phyloP scores from a whole-genome alignment of 2,113 vertebrate species.

The Stomatorhinus ivindoensis region DNA sequence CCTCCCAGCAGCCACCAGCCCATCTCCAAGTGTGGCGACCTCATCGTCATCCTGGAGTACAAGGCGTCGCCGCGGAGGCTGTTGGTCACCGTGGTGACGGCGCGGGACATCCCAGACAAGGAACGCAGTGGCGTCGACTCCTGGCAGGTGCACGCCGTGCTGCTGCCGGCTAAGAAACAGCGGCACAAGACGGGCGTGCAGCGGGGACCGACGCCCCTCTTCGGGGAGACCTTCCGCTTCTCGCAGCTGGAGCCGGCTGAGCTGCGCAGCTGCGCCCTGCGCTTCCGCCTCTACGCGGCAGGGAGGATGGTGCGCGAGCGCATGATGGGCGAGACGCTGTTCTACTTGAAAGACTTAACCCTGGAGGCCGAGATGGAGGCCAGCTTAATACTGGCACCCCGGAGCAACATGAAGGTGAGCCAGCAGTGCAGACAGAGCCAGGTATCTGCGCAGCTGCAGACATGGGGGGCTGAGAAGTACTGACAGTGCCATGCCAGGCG shows the following conservation, averaged over 20 bases:
- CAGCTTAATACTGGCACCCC: constrained; percentile 77
- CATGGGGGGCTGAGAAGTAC: background rate
- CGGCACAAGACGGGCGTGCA: constrained; percentile 75
- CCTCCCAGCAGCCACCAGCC: constrained; percentile 43
- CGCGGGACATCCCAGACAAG: constrained; percentile 79
- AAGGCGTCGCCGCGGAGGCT: constrained; percentile 68
- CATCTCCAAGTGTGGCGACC: constrained; percentile 81
- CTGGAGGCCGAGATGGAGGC: constrained; percentile 58
- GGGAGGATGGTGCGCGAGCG: constrained; percentile 72
- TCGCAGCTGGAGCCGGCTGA: constrained; percentile 68
- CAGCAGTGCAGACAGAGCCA: background rate
- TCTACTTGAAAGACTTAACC: constrained; percentile 64
- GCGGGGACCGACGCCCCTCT: constrained; percentile 68
- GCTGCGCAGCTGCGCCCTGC: constrained; percentile 61
- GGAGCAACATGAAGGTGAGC: constrained; percentile 80
- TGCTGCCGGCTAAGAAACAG: constrained; percentile 86
- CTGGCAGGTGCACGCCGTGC: constrained; percentile 85
- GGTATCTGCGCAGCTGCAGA: background rate
- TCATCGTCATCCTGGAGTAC: constrained; percentile 74
- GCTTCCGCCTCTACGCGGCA: constrained; percentile 86
- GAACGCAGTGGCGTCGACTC: constrained; percentile 76
- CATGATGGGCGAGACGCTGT: constrained; percentile 91
- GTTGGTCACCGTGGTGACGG: constrained; percentile 66
- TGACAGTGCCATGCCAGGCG: background rate
- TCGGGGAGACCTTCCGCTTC: constrained; percentile 82